These are phyloP conservation scores for Pogonomyrmex barbatus DNA, from an alignment of 1,140 invertebrate species.

Conservation along the genomic window DNA sequence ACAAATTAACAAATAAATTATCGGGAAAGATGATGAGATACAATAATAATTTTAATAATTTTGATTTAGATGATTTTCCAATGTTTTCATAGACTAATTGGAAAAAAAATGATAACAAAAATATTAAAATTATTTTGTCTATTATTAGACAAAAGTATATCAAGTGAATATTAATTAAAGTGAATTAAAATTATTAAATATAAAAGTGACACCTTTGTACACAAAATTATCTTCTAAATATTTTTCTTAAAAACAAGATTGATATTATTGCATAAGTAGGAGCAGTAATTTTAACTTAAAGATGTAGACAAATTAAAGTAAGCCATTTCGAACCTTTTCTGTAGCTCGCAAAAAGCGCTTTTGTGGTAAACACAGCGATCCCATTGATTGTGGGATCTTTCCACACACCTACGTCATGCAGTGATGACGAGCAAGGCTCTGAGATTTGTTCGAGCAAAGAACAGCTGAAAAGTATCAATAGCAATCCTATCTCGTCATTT, in stretches of 20 bases:
- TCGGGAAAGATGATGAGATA: neutral
- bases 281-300: neutral
- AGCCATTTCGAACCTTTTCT: neutral
- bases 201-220: neutral
- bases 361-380: neutral
- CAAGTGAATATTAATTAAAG: neutral
- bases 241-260: neutral
- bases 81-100: neutral
- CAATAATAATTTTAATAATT: neutral
- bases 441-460: neutral
- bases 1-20: too few species aligned
- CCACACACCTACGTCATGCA: neutral
- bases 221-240: neutral
- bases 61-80: neutral
- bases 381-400: slow-evolving; percentile 14
- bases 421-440: neutral
- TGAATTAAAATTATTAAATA: neutral
- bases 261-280: neutral
- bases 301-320: neutral
- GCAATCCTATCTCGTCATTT: neutral
- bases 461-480: neutral
- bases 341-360: slow-evolving; percentile 18
- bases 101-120: neutral
- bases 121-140: neutral
- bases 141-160: neutral